These are phyloP conservation scores for Excalfactoria chinensis DNA, from an alignment of 2,113 vertebrate genomes.

Conservation along the genomic window DNA sequence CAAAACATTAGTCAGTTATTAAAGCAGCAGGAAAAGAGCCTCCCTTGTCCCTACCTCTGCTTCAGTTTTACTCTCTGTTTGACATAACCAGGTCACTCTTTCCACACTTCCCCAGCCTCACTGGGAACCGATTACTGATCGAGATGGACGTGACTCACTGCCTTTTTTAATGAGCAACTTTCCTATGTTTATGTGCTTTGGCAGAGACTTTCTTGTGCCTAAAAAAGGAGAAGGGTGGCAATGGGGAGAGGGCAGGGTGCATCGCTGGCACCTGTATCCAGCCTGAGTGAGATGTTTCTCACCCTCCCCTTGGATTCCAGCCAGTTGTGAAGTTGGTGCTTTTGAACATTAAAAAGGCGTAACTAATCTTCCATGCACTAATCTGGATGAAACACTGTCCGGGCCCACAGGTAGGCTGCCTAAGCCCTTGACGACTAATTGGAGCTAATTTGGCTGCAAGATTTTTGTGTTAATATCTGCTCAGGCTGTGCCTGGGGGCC, in stretches of 20 bases:
- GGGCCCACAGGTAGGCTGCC: neutral
- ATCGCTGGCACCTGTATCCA: neutral
- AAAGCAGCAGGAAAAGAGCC: conserved; percentile 4
- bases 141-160: conserved; percentile 39
- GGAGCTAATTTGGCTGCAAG: conserved; percentile 27
- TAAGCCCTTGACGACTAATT: neutral
- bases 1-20: neutral
- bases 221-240: conserved; percentile 36
- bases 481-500: neutral
- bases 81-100: conserved; percentile 67
- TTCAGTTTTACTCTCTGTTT: neutral
- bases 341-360: neutral
- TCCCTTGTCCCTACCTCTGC: conserved; percentile 21
- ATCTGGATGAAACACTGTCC: neutral
- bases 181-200: conserved; percentile 9
- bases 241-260: neutral
- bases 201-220: neutral
- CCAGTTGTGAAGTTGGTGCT: conserved; percentile 10
- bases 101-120: conserved; percentile 47
- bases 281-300: neutral
- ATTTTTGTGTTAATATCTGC: neutral
- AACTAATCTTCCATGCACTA: neutral
- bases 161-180: conserved; percentile 2
- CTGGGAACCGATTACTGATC: neutral
- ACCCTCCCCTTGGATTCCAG: neutral